phyloP scores from a whole-genome alignment of 2,113 vertebrate genomes.

The Eonycteris spelaea region DNA sequence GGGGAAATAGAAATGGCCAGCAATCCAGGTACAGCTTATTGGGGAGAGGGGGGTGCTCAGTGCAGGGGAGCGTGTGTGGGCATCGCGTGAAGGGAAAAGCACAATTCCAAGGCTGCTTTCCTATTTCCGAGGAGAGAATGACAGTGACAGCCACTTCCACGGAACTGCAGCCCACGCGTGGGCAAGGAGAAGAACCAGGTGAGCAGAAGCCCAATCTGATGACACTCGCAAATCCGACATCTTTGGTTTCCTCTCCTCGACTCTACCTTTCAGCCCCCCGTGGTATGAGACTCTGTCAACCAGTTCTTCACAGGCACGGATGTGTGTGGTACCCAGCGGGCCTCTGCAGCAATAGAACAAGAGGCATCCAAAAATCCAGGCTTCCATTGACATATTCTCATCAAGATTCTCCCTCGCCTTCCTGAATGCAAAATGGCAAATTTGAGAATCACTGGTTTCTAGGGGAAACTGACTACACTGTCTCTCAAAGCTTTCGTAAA shows the following conservation, averaged over 20 bases:
- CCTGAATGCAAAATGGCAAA: background rate
- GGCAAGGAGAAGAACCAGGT: background rate
- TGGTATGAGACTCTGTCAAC: background rate
- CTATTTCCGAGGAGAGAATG: background rate
- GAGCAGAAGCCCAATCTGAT: rapidly evolving
- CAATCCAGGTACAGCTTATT: background rate
- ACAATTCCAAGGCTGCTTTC: background rate
- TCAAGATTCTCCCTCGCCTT: background rate
- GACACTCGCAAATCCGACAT: background rate
- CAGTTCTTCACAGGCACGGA: background rate
- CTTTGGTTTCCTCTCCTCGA: background rate
- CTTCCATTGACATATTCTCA: background rate
- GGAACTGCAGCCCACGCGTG: no score
- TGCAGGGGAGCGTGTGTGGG: rapidly evolving
- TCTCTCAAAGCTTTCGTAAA: background rate
- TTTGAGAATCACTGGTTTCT: background rate
- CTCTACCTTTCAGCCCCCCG: rapidly evolving
- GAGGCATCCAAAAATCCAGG: background rate
- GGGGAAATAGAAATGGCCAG: background rate
- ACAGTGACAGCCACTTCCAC: no score
- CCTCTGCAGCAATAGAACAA: background rate
- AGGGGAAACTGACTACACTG: background rate
- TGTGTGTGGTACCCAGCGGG: rapidly evolving
- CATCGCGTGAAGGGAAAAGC: background rate
- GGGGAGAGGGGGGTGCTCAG: background rate